A percentile compares a stretch with the other conserved stretches of the same genome.
Conservation (phyloP, 2,113 vertebrate species). For the Pontoporia blainvillei region DNA sequence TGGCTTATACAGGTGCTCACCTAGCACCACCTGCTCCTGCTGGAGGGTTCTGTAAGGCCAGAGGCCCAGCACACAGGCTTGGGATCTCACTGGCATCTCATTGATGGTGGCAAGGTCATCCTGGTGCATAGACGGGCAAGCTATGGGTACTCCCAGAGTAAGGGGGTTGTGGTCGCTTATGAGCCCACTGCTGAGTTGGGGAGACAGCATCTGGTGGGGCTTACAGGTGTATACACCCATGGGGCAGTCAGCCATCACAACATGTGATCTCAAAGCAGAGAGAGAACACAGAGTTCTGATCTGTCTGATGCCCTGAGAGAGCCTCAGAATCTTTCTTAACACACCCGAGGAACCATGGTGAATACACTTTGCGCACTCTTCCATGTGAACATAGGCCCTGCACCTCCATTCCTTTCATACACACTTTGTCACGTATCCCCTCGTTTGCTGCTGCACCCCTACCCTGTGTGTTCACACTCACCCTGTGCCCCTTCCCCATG, state of each 20-base stretch:
- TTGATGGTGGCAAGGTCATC: accelerated
- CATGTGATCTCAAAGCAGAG: not conserved
- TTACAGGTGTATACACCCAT: not conserved
- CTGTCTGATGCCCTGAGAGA: not conserved
- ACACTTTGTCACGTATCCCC: not conserved
- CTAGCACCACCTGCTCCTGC: not conserved
- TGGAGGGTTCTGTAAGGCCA: not conserved
- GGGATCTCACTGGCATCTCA: not conserved
- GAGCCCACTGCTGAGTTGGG: not conserved
- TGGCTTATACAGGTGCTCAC: not conserved
- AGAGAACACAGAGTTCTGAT: not conserved
- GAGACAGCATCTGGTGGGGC: not conserved
- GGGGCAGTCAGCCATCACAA: too few species aligned
- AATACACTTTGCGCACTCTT: not conserved
- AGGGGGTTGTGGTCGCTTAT: not conserved
- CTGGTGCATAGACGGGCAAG: not conserved
- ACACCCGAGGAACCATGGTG: not conserved
- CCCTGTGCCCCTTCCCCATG: not conserved
- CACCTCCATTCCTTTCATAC: not conserved
- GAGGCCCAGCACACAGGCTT: not conserved
- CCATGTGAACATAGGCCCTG: too few species aligned
- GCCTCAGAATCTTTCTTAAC: not conserved
- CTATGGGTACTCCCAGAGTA: not conserved
- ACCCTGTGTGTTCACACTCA: not conserved
- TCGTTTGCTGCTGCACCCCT: not conserved